Evolutionary conservation across 2,888 invertebrate genomes (phyloP).

Genomic region (Sesia bembeciformis): DNA sequence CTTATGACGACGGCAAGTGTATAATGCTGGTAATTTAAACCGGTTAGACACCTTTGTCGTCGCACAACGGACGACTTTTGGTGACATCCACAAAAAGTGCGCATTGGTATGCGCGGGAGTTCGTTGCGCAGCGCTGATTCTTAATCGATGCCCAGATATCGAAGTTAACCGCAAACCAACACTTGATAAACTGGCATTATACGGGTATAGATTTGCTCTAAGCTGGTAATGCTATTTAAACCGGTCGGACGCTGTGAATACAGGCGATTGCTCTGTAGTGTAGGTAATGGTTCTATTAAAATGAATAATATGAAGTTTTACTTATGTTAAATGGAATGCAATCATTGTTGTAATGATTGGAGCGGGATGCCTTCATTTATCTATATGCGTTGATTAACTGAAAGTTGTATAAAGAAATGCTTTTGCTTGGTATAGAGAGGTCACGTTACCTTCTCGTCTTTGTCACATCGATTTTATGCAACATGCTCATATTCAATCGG

Average conservation of each 20-base stretch:
- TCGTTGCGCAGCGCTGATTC: constrained; percentile 28
- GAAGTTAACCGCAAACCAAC: constrained; percentile 29
- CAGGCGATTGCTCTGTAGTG: constrained; percentile 11
- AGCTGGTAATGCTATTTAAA: constrained; percentile 41
- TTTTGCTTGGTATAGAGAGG: too few relatives aligned
- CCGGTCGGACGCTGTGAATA: constrained; percentile 33
- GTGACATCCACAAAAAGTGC: constrained; percentile 69
- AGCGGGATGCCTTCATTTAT: too few relatives aligned
- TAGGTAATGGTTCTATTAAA: background rate
- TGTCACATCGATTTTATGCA: constrained; percentile 43
- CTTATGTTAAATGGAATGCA: too few relatives aligned
- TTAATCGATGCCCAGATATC: constrained; percentile 30
- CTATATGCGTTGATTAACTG: too few relatives aligned
- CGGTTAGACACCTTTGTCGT: constrained; percentile 66
- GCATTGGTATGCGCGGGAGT: constrained; percentile 53
- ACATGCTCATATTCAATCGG: constrained; percentile 41
- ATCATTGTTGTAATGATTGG: too few relatives aligned
- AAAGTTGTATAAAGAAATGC: too few relatives aligned
- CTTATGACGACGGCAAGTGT: constrained; percentile 48
- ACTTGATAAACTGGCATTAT: constrained; percentile 38
- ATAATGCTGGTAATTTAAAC: constrained; percentile 55
- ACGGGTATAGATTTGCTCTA: constrained; percentile 41
- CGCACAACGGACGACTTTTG: constrained; percentile 54
- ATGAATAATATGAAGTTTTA: background rate
- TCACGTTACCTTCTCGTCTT: constrained; percentile 10